These are phyloP conservation scores for Saturnia japonica DNA, from an alignment of 2,888 invertebrate genomes.

Conservation along the genomic window DNA sequence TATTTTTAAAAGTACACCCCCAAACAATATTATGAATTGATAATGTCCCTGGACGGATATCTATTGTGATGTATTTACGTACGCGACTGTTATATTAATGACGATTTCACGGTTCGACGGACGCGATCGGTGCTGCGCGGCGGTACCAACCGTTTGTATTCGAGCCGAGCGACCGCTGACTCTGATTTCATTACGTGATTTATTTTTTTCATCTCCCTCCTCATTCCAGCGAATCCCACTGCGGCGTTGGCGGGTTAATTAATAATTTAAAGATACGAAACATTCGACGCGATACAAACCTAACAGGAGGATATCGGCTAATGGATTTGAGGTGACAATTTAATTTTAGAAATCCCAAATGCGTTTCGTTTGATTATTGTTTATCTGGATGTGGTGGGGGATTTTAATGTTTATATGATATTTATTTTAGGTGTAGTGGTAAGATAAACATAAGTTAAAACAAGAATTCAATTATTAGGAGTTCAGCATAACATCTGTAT, in stretches of 20 bases:
- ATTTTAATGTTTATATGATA: background rate
- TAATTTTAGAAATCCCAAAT: slow-evolving; percentile 35
- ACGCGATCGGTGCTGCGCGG: slow-evolving; percentile 52
- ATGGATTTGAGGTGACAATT: slow-evolving; percentile 47
- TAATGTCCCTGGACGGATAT: slow-evolving; percentile 11
- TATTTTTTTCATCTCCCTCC: slow-evolving; percentile 64
- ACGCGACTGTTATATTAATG: slow-evolving; percentile 61
- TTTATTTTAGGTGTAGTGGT: background rate
- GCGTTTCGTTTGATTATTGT: slow-evolving; percentile 17
- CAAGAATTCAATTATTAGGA: background rate
- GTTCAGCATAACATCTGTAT: background rate
- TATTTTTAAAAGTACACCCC: slow-evolving; percentile 1
- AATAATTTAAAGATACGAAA: slow-evolving; percentile 66
- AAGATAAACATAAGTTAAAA: background rate
- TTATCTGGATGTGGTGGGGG: background rate
- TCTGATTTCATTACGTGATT: slow-evolving; percentile 74
- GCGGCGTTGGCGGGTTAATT: slow-evolving; percentile 70
- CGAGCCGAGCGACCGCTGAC: slow-evolving; percentile 47
- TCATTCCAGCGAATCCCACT: slow-evolving; percentile 68
- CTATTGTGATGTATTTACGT: slow-evolving; percentile 41
- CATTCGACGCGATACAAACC: slow-evolving; percentile 32
- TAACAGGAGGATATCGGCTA: slow-evolving; percentile 35
- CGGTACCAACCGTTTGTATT: slow-evolving; percentile 57
- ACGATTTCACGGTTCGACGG: slow-evolving; percentile 65
- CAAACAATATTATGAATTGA: slow-evolving; percentile 11